phyloP scores from a whole-genome alignment of 2,888 invertebrate species.

The Pedicia rivosa region DNA sequence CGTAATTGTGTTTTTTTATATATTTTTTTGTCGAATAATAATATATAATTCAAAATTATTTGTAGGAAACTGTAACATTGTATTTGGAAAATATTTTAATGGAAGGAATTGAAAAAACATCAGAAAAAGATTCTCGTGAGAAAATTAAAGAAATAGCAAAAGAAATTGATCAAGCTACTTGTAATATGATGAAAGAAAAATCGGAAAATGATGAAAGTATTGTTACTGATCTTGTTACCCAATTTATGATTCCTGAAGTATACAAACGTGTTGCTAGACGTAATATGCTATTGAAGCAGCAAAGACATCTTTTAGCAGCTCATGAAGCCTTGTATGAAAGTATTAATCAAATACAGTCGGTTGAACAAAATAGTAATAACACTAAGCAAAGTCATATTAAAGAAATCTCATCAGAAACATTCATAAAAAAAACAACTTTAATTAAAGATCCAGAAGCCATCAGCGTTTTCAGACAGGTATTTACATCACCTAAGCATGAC shows the following conservation, averaged over 20 bases:
- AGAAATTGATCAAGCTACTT: conserved; percentile 38
- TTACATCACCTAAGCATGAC: too few species aligned
- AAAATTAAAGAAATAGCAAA: conserved; percentile 37
- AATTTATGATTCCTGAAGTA: conserved; percentile 28
- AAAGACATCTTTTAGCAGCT: conserved; percentile 26
- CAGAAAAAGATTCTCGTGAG: conserved; percentile 36
- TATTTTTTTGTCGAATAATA: conserved; percentile 38
- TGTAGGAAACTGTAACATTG: conserved; percentile 39
- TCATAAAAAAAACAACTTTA: too few species aligned
- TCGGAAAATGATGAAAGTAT: conserved; percentile 20
- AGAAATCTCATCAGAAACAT: too few species aligned
- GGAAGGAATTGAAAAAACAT: conserved; percentile 39
- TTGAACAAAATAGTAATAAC: too few species aligned
- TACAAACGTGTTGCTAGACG: conserved; percentile 30
- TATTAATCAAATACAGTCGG: too few species aligned
- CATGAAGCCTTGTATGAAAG: conserved; percentile 27
- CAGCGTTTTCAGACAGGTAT: too few species aligned
- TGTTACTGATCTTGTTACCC: conserved; percentile 19
- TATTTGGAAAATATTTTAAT: conserved; percentile 46
- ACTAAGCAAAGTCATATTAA: too few species aligned
- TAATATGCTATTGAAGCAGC: conserved; percentile 26
- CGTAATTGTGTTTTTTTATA: not conserved
- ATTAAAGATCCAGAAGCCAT: too few species aligned
- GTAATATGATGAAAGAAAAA: conserved; percentile 24
- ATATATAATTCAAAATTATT: too few species aligned